These are phyloP conservation scores for Tinea semifulvella DNA, from an alignment of 2,888 invertebrate genomes.

Conservation along the genomic window DNA sequence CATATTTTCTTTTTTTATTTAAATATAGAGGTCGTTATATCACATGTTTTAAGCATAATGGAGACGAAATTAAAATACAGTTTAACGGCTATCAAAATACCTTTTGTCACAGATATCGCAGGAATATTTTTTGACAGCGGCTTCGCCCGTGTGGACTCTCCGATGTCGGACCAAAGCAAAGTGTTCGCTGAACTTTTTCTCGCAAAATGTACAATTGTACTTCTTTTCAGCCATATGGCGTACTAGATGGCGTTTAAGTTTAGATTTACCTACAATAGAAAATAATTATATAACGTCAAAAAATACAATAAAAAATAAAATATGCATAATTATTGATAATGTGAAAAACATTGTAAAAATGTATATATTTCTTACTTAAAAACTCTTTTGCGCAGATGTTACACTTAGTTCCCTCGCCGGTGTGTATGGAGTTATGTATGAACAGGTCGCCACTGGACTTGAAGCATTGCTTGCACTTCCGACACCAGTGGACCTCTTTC, in stretches of 20 bases:
- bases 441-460: conserved; percentile 56
- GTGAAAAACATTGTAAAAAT: too few species aligned
- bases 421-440: conserved; percentile 56
- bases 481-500: too few species aligned
- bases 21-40: too few species aligned
- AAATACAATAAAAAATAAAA: not conserved
- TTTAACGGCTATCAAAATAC: too few species aligned
- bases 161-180: conserved; percentile 59
- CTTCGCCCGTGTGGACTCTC: conserved; percentile 60
- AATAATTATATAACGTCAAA: not conserved
- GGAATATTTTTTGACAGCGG: conserved; percentile 47
- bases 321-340: too few species aligned
- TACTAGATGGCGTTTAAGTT: conserved; percentile 58
- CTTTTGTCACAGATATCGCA: conserved; percentile 62
- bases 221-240: conserved; percentile 62
- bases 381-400: conserved; percentile 58
- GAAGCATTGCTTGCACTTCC: too few species aligned
- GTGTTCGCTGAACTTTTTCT: conserved; percentile 60
- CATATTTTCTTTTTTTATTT: too few species aligned
- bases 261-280: conserved; percentile 28
- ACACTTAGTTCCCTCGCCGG: conserved; percentile 43
- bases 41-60: too few species aligned
- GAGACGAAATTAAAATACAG: too few species aligned
- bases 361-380: conserved; percentile 39
- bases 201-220: conserved; percentile 55